Conservation (phyloP, 2,797 vertebrate species). For the Lepus oiostolus region DNA sequence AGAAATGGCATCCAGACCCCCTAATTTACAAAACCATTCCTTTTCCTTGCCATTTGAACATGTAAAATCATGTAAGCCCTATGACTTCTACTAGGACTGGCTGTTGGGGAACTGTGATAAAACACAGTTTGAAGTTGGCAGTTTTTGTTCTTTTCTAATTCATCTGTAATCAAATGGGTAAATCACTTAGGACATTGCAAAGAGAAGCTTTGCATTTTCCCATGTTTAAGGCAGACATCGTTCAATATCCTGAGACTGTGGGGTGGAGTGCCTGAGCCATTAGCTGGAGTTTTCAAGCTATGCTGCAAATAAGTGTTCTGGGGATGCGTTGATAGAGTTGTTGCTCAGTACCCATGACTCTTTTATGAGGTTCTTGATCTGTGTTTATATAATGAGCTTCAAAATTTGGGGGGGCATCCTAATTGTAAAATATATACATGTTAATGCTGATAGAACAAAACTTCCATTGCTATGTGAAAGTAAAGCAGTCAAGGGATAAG, state of each 20-base stretch:
- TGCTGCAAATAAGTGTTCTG: neutral
- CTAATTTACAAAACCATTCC: neutral
- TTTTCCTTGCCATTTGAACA: neutral
- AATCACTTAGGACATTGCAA: neutral
- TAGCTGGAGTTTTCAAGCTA: neutral
- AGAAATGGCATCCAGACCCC: neutral
- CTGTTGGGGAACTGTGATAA: neutral
- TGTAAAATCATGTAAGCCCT: neutral
- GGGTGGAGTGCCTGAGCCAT: neutral
- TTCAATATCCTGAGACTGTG: neutral
- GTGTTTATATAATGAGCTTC: neutral
- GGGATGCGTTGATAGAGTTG: no score
- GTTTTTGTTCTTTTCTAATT: neutral
- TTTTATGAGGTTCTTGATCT: neutral
- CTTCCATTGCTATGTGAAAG: neutral
- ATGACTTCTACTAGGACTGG: neutral
- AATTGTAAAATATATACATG: neutral
- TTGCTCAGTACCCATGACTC: neutral
- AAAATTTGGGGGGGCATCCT: rapidly evolving
- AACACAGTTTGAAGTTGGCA: neutral
- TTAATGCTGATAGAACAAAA: neutral
- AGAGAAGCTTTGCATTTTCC: neutral
- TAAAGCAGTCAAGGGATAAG: neutral
- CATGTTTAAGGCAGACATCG: neutral
- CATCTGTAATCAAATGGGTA: neutral